Evolutionary conservation across 2,888 invertebrate genomes (phyloP).

Genomic region (Amphimallon solstitiale): DNA sequence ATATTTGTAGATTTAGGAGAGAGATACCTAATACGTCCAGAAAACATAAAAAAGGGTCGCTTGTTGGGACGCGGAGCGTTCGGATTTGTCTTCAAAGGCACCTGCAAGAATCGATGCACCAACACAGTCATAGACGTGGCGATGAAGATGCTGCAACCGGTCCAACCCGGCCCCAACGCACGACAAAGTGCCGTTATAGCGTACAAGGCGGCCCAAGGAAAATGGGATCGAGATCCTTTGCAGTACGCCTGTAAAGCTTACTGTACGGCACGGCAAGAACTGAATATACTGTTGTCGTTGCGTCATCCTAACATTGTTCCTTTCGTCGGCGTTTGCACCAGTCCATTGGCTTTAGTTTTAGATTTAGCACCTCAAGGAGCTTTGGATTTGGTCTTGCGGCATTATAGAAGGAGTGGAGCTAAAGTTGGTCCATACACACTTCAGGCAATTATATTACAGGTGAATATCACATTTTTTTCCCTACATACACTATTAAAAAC

Average conservation of each 20-base stretch:
- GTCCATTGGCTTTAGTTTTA: conserved; percentile 88
- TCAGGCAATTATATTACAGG: conserved; percentile 87
- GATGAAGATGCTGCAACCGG: conserved; percentile 95
- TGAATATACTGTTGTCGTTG: conserved; percentile 85
- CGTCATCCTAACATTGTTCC: conserved; percentile 94
- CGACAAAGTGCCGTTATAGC: conserved; percentile 70
- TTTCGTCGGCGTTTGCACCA: conserved; percentile 87
- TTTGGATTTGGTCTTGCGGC: conserved; percentile 83
- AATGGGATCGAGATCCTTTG: conserved; percentile 93
- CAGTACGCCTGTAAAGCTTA: conserved; percentile 96
- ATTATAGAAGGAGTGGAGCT: conserved; percentile 86
- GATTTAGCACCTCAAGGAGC: conserved; percentile 94
- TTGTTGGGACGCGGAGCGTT: conserved; percentile 96
- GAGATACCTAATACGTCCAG: conserved; percentile 81
- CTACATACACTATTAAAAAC: too few species aligned
- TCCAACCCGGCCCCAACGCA: conserved; percentile 82
- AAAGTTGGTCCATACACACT: conserved; percentile 83
- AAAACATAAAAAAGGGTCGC: conserved; percentile 79
- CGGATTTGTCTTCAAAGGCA: conserved; percentile 93
- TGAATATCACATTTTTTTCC: too few species aligned
- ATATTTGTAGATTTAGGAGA: conserved; percentile 90
- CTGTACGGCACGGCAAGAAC: conserved; percentile 94
- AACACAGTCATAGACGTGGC: conserved; percentile 79
- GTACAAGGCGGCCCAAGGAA: conserved; percentile 71
- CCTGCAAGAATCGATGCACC: conserved; percentile 71